A percentile compares a stretch with the other conserved stretches of the same genome.
Conservation (phyloP, 2,113 vertebrate species). For the Neodon shergylaensis region DNA sequence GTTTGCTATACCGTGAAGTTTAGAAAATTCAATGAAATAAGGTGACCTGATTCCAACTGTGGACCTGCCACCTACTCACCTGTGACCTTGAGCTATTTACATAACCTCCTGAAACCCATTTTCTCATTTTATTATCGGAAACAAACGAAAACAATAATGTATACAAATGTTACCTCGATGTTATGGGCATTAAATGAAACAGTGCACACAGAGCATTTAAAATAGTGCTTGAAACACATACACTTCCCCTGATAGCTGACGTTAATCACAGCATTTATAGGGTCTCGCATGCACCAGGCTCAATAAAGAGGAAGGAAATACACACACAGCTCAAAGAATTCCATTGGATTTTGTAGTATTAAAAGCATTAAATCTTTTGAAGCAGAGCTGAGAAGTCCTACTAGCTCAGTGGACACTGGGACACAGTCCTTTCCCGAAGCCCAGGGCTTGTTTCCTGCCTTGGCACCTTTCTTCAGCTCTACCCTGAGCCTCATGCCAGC, state of each 20-base stretch:
- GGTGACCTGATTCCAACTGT: neutral
- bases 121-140: conserved; percentile 10
- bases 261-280: conserved; percentile 36
- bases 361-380: conserved; percentile 18
- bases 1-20: neutral
- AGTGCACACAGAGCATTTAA: conserved; percentile 10
- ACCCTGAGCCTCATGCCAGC: neutral
- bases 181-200: conserved; percentile 37
- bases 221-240: neutral
- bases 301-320: neutral
- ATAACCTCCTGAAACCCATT: neutral
- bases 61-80: neutral
- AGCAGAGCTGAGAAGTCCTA: neutral
- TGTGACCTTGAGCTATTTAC: conserved; percentile 35
- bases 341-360: conserved; percentile 39
- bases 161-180: neutral
- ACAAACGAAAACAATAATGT: conserved; percentile 5
- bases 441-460: neutral
- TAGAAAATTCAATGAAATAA: neutral
- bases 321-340: neutral
- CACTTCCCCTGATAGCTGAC: conserved; percentile 30
- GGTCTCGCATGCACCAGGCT: neutral
- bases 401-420: neutral
- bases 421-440: neutral
- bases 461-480: neutral